Percentiles rank a stretch among this genome's conserved stretches.
These are phyloP conservation scores for Myathropa florea DNA, from an alignment of 2,888 invertebrate species.

Conservation along the genomic window DNA sequence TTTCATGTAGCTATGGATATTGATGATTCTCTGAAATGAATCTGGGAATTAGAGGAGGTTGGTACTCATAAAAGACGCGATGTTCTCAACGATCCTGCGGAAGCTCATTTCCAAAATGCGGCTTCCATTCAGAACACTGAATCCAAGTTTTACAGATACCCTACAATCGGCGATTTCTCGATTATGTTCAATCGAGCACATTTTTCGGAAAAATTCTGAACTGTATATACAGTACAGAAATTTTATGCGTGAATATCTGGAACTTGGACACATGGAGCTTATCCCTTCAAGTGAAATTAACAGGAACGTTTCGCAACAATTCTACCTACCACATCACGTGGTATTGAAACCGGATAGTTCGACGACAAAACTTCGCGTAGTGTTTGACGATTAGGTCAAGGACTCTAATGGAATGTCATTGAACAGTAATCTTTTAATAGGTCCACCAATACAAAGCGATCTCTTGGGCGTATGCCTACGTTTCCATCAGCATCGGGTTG, in stretches of 20 bases:
- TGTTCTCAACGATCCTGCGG: constrained; percentile 36
- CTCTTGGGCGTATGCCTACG: neutral
- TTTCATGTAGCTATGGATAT: neutral
- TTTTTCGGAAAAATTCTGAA: no score
- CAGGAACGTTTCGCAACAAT: neutral
- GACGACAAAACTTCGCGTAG: neutral
- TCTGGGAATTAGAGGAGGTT: no score
- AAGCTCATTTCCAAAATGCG: constrained; percentile 25
- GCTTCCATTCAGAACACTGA: constrained; percentile 14
- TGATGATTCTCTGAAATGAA: neutral
- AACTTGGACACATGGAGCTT: no score
- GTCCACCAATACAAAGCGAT: neutral
- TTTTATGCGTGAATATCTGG: no score
- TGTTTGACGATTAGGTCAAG: neutral
- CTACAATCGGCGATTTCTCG: neutral
- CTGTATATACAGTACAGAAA: no score
- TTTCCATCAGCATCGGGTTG: constrained; percentile 55
- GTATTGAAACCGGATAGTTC: constrained; percentile 13
- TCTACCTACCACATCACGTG: neutral
- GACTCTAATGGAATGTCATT: neutral
- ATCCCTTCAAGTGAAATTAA: no score
- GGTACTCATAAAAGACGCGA: no score
- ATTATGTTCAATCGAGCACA: no score
- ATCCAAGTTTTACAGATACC: constrained; percentile 19
- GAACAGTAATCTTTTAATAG: neutral